phyloP scores from a whole-genome alignment of 2,888 invertebrate genomes.

The Andricus curvator region DNA sequence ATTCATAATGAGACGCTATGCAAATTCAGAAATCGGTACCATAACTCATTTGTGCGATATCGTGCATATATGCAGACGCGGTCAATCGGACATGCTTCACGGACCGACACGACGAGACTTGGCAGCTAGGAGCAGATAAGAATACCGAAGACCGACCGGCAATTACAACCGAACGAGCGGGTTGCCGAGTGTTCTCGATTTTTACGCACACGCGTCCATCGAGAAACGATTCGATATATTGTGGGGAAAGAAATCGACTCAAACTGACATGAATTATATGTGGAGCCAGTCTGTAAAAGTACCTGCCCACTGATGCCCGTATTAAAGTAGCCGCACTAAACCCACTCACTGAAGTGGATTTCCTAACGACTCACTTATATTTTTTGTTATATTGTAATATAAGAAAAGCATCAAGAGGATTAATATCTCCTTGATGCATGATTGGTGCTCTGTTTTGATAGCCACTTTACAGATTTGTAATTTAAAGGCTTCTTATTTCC shows the following conservation, averaged over 20 bases:
- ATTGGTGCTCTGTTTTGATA: background rate
- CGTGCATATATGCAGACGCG: slow-evolving; percentile 63
- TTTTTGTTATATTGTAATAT: slow-evolving; percentile 6
- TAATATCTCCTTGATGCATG: slow-evolving; percentile 21
- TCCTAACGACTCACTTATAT: slow-evolving; percentile 45
- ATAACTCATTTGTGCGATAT: slow-evolving; percentile 70
- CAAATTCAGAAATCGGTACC: slow-evolving; percentile 65
- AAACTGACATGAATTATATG: slow-evolving; percentile 71
- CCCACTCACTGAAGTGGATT: slow-evolving; percentile 61
- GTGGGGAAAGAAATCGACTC: slow-evolving; percentile 52
- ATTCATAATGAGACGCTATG: slow-evolving; percentile 67
- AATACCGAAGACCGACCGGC: slow-evolving; percentile 58
- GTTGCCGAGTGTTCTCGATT: slow-evolving; percentile 32
- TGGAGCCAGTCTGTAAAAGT: slow-evolving; percentile 64
- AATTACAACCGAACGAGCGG: slow-evolving; percentile 57
- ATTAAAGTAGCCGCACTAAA: slow-evolving; percentile 52
- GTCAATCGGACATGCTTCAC: slow-evolving; percentile 62
- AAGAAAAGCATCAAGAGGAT: slow-evolving; percentile 4
- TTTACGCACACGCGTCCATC: slow-evolving; percentile 44
- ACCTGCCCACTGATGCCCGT: slow-evolving; percentile 70
- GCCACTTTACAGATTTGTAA: slow-evolving; percentile 16
- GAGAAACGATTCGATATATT: slow-evolving; percentile 35
- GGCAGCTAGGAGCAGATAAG: slow-evolving; percentile 59
- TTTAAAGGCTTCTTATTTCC: background rate
- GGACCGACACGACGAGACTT: slow-evolving; percentile 56